Base-by-base conservation (phyloP, 2,888 invertebrate genomes). In the Acanthacorydalis orientalis region DNA sequence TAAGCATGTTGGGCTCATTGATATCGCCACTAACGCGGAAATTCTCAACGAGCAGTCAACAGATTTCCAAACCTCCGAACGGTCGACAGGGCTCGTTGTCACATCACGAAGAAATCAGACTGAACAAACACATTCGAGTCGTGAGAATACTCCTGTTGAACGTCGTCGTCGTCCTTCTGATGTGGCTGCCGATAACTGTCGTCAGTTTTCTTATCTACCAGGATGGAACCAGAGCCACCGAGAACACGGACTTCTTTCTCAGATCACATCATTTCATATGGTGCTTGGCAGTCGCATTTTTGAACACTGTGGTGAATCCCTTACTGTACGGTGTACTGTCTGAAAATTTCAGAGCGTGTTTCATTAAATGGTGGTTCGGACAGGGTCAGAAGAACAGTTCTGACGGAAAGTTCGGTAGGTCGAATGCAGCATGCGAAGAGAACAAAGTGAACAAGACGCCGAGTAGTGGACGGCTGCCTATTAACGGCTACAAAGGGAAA, bases 131-230 rank as follows among this genome's bases (percentile, higher is more conserved):
- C 57, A 60, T 73, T 15, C 63, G 69, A 43, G 72, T 72, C 15
- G 70, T 74, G 1, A 60, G 73, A 37, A 64, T 73, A 23, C 59
- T 74, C 31, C 62, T 72, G 46, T 57, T 73, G 39, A 74, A 74
- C 57, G 72, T 75, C 10, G 57, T 71, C 3, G 68, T 72, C 3
- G 73, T 74, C 1, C 60, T 74, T n/a, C 57, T 71, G 10, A 74
- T 74, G 74, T 74, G 74, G 74, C 55, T 73, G 38, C 74, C 74
- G 1, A 73, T 74, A 50, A 70, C 72, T 0, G 57, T 70, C 1
- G 59, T 72, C 12, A 69, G 74, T 68, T 54, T 71, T 34, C 61
- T 75, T 38, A 73, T 75, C 47, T 73, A 72, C 53, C 54, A 72
- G 37, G 74, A 75, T 53, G 73, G 73, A 2, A 62, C 65, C 16